Base-by-base conservation (phyloP, 2,888 invertebrate species). In the Chymomyza procnemis region DNA sequence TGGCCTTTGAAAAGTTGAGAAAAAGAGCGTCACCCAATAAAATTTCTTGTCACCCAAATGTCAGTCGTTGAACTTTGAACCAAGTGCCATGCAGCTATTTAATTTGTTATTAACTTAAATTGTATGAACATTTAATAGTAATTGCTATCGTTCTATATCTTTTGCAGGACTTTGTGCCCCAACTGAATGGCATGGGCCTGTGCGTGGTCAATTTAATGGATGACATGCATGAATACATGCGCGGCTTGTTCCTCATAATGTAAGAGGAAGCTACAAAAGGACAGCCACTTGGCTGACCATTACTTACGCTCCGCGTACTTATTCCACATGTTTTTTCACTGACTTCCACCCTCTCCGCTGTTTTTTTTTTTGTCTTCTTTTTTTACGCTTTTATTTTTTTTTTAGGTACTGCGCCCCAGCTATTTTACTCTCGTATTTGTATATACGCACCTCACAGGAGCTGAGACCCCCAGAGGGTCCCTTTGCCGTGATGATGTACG, bases 141-240 rank as follows among this genome's bases (percentile, higher is more conserved):
- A 41, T 41, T 12, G 34, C 34, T 12, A 12, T 41, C 3, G 1
- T 41, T 41, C 8, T 3, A 8, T 30, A 22, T 55, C 18, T 55
- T 8, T 12, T 30, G 30, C 91, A 93, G 93, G 91, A 90, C 74
- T 92, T 92, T 79, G 88, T 92, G 68, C 90, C 91, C 12, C 90
- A 92, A 48, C 91, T 94, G 66, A 90, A 92, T 74, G 94, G 93
- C 4, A 92, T 93, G 19, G 94, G 94, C 1, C 90, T 94, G 61
- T 94, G 94, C 81, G 92, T 93, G 5, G 92, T 93, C n/a, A 94
- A 94, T 88, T 90, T 94, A 70, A 92, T 92, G 66, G 94, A 94
- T 79, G 93, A 94, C 78, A 94, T 94, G 92, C 93, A 94, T 73
- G 94, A 94, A 79, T 94, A 94, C 79, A 92, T 93, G 88, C 91